Conservation (phyloP, 2,113 vertebrate species). For the Cygnus atratus region DNA sequence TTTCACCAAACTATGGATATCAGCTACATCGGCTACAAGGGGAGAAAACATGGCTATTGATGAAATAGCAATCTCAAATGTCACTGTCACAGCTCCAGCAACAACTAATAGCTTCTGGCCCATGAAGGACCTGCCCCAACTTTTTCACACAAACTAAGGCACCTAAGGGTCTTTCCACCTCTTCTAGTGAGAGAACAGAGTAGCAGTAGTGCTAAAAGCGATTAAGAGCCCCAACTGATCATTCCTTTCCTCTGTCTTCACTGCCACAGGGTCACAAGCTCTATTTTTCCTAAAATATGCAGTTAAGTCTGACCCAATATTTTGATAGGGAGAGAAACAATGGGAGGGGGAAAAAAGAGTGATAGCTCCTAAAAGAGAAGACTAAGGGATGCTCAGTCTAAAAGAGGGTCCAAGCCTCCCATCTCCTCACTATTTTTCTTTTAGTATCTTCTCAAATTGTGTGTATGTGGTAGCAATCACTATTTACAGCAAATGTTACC, state of each 20-base stretch:
- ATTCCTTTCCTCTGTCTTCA: neutral
- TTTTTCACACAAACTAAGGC: neutral
- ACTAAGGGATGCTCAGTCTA: neutral
- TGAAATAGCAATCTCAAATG: neutral
- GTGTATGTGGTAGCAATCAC: neutral
- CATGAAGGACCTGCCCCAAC: neutral
- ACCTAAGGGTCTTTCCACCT: neutral
- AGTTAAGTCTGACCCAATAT: neutral
- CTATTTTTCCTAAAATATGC: neutral
- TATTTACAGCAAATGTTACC: neutral
- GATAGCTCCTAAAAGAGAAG: neutral
- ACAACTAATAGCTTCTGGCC: neutral
- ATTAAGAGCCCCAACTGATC: neutral
- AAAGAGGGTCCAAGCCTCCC: neutral
- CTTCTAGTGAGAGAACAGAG: neutral
- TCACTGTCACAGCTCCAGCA: neutral
- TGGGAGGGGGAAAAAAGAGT: rapidly evolving
- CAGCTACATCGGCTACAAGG: neutral
- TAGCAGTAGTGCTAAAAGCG: neutral
- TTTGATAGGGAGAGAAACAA: neutral
- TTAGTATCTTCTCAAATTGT: neutral
- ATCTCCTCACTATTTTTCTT: neutral
- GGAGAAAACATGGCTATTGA: neutral
- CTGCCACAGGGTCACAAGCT: neutral
- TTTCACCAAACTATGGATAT: neutral